Evolutionary conservation across 2,797 vertebrate species (phyloP), one percentile per base, ranked within the genome.

Genomic region (Bradypodion pumilum): DNA sequence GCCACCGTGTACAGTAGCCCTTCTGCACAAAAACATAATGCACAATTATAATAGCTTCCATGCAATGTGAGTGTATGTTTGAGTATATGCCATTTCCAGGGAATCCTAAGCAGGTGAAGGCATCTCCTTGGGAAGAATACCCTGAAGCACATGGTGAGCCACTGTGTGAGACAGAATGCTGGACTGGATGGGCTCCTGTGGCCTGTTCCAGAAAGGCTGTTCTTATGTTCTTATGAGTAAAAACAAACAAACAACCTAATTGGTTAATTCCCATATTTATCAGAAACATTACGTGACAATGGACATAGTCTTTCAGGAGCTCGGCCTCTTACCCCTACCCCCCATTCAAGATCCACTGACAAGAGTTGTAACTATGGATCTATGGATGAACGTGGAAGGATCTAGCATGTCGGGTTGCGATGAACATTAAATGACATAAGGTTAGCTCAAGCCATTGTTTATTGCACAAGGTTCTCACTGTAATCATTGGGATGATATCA

Each of bases 201-300:
- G n/a, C n/a, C n/a, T n/a, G n/a, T n/a, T n/a, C n/a, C n/a, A n/a
- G n/a, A n/a, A n/a, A n/a, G n/a, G n/a, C n/a, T n/a, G n/a, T n/a
- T n/a, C n/a, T n/a, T n/a, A n/a, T n/a, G n/a, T n/a, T n/a, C n/a
- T n/a, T n/a, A n/a, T n/a, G n/a, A n/a, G 81, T 42, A 42, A n/a
- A 40, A 68, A 84, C 90, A 92, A 89, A 86, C n/a, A n/a, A n/a
- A n/a, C n/a, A n/a, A n/a, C n/a, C n/a, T n/a, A n/a, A n/a, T n/a
- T 29, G 85, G 81, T 69, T 85, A 5, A 81, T 80, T 88, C 83
- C 83, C 82, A 37, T 3, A 12, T 32, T 86, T 82, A 69, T 81
- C 87, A 83, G 68, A 74, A 74, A 63, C 2, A 4, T 56, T 66
- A 74, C 59, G 37, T 80, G 62, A 68, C 16, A 49, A n/a, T 29